phyloP scores from a whole-genome alignment of 1,140 invertebrate species.

The Magallana ariakensis region DNA sequence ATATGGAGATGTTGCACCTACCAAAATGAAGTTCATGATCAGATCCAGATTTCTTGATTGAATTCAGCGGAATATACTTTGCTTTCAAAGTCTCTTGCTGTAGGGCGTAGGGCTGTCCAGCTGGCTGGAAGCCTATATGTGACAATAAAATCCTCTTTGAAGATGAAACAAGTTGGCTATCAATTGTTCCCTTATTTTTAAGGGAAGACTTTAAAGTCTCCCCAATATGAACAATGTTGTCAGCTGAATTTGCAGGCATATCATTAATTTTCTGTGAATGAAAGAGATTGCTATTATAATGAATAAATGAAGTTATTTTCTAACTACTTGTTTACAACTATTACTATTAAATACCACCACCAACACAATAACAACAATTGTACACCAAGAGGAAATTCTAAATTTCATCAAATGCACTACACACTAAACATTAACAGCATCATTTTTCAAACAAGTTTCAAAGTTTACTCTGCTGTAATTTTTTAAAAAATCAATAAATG shows the following conservation, averaged over 20 bases:
- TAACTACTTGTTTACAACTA: no score
- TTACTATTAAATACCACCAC: no score
- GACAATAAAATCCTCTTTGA: constrained; percentile 87
- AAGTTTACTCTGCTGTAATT: no score
- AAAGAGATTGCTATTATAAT: constrained; percentile 7
- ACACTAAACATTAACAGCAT: no score
- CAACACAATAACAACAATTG: no score
- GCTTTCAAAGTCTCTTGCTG: constrained; percentile 87
- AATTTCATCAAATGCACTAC: no score
- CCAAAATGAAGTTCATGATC: constrained; percentile 43
- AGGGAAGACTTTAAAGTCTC: constrained; percentile 71
- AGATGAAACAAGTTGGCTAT: constrained; percentile 84
- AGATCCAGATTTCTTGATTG: constrained; percentile 17
- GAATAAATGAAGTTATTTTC: not conserved
- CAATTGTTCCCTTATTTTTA: constrained; percentile 75
- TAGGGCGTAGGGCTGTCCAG: constrained; percentile 86
- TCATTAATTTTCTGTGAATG: constrained; percentile 56
- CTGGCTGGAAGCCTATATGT: constrained; percentile 89
- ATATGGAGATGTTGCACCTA: not conserved
- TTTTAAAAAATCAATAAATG: no score
- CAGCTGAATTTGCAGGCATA: constrained; percentile 74
- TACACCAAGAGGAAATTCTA: no score
- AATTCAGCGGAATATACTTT: constrained; percentile 89
- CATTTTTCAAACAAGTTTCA: no score
- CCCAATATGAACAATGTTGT: constrained; percentile 70